Percentiles rank a stretch among this genome's conserved stretches.
phyloP scores from a whole-genome alignment of 2,888 invertebrate genomes.

The Orthonevra nobilis region DNA sequence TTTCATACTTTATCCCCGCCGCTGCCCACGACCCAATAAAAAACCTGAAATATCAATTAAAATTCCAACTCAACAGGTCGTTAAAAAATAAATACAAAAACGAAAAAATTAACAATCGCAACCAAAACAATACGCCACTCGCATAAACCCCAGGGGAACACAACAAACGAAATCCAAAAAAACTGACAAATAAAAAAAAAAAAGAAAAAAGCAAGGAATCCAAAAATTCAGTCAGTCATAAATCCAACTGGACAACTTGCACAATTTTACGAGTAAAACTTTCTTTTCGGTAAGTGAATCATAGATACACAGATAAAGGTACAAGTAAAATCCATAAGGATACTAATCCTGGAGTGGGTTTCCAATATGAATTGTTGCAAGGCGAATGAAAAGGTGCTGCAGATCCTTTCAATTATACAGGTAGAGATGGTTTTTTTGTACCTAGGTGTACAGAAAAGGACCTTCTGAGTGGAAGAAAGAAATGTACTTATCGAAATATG shows the following conservation, averaged over 20 bases:
- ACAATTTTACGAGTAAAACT: conserved; percentile 63
- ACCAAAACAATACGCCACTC: conserved; percentile 13
- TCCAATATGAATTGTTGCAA: no score
- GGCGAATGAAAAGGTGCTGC: no score
- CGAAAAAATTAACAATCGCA: not conserved
- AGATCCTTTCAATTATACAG: no score
- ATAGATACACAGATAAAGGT: conserved; percentile 5
- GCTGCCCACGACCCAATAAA: conserved; percentile 16
- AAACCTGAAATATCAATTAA: conserved; percentile 48
- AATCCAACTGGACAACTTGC: conserved; percentile 38
- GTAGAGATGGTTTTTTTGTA: no score
- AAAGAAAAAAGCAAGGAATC: conserved; percentile 3
- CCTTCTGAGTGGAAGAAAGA: no score
- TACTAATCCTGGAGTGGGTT: no score
- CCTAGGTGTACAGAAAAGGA: no score
- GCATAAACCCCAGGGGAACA: not conserved
- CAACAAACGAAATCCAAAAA: no score
- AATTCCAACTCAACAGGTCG: conserved; percentile 50
- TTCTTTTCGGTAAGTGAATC: conserved; percentile 20
- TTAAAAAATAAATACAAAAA: conserved; percentile 49
- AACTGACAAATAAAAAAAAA: conserved; percentile 11
- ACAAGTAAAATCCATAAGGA: conserved; percentile 1
- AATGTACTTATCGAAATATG: no score
- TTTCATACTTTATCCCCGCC: not conserved
- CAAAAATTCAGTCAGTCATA: conserved; percentile 33